Conservation (phyloP, 2,888 invertebrate species). For the Anticlea derivata region DNA sequence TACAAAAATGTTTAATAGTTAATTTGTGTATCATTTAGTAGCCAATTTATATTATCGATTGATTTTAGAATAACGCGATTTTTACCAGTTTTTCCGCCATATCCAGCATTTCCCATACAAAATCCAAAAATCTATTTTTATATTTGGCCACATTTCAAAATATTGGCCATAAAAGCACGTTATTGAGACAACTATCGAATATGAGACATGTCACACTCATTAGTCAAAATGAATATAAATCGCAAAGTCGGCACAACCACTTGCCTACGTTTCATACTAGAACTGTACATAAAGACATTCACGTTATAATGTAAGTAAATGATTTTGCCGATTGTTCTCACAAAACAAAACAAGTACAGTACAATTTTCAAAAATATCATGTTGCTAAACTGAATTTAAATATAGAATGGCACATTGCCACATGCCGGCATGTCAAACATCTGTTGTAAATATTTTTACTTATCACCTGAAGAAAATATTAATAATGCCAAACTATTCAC, state of each 20-base stretch:
- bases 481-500: slow-evolving; percentile 14
- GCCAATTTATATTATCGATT: too few species aligned
- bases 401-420: slow-evolving; percentile 21
- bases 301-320: background rate
- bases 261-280: background rate
- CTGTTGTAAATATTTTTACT: slow-evolving; percentile 5
- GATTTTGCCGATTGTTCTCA: background rate
- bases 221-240: too few species aligned
- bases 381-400: slow-evolving; percentile 6
- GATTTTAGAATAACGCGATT: too few species aligned
- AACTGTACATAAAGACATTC: background rate
- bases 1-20: too few species aligned
- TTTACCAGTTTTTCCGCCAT: too few species aligned
- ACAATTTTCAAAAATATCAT: slow-evolving; percentile 2
- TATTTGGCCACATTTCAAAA: too few species aligned
- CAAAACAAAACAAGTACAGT: background rate
- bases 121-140: too few species aligned
- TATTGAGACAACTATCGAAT: too few species aligned
- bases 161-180: too few species aligned
- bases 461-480: background rate
- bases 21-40: too few species aligned
- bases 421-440: slow-evolving; percentile 1
- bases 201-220: too few species aligned
- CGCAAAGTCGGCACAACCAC: background rate
- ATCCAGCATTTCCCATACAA: too few species aligned